Base-by-base conservation (phyloP, 2,113 vertebrate species). In the Isurus oxyrinchus region DNA sequence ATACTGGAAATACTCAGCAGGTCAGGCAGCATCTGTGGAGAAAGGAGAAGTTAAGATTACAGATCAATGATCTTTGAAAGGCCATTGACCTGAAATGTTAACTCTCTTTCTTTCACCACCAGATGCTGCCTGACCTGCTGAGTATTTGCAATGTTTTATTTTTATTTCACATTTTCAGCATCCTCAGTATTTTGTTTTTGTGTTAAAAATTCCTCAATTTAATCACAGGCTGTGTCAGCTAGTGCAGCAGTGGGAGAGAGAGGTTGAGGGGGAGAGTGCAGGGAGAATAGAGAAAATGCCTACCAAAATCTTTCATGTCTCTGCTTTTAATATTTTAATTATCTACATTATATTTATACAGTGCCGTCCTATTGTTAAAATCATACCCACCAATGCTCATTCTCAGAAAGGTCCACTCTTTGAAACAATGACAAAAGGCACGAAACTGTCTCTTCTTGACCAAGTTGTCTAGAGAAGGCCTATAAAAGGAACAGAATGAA, bases 351-450 rank as follows among this genome's bases (percentile, higher is more conserved):
- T 59, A 94, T 40, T 63, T 76, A 35, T 49, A 53, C 27, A 5
- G 35, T 23, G 16, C 19, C 8, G 14, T 61, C n/a, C 19, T 95
- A 23, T 53, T 49, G 44, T 49, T 72, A 72, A 55, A 69, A 95
- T 76, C 5, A 88, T 96, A 97, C 98, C 96, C 98, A 99, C 99
- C 99, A 99, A 11, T 76, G 96, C 11, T 96, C 97, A 96, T 98
- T 97, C 63, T 97, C 97, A 3, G 98, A 98, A 90, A 98, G 96
- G 87, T 99, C 98, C 69, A 96, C 97, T 97, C 97, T 98, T 96
- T 97, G 97, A 96, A 99, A 98, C 96, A 99, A 97, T 7, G 97
- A 97, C 96, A 99, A 97, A 95, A 99, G 97, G 97, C 97, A 97
- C 1, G 97, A 97, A 90, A 98, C 96, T 0, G 97, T 96, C 35